These are phyloP conservation scores for Machimus rusticus DNA, from an alignment of 2,888 invertebrate genomes.

Conservation along the genomic window DNA sequence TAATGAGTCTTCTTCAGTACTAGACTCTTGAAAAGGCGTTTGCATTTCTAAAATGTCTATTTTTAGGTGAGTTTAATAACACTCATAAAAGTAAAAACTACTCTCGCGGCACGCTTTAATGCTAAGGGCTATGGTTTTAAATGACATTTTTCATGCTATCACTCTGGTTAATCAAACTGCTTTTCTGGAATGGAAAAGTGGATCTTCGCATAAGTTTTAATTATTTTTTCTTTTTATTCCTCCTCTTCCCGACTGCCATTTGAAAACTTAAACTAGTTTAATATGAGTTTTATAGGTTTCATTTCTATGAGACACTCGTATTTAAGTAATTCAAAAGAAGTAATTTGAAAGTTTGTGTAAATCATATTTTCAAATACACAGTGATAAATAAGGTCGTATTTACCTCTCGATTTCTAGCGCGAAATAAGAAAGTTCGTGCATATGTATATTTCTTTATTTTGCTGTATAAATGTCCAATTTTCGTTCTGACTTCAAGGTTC, in stretches of 20 bases:
- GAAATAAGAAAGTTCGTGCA: too few relatives aligned
- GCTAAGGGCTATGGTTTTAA: not conserved
- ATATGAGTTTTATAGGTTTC: too few relatives aligned
- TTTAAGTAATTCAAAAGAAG: not conserved
- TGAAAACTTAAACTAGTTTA: not conserved
- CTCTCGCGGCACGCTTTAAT: not conserved
- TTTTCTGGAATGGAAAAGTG: not conserved
- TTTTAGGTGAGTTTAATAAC: not conserved
- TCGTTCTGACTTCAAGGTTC: too few relatives aligned
- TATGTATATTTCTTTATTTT: too few relatives aligned
- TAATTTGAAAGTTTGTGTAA: not conserved
- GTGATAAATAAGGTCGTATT: too few relatives aligned
- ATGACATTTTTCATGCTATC: not conserved
- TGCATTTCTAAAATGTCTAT: not conserved
- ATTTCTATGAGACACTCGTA: not conserved
- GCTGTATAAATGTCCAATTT: too few relatives aligned
- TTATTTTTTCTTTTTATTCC: not conserved
- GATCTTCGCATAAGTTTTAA: not conserved
- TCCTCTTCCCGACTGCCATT: not conserved
- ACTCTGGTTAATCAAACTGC: not conserved
- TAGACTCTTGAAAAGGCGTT: not conserved
- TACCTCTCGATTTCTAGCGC: too few relatives aligned
- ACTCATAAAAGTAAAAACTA: not conserved
- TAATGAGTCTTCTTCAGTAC: not conserved
- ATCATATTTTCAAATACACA: too few relatives aligned